Base-by-base conservation (phyloP, 2,888 invertebrate genomes). In the Alviniconcha strummeri region DNA sequence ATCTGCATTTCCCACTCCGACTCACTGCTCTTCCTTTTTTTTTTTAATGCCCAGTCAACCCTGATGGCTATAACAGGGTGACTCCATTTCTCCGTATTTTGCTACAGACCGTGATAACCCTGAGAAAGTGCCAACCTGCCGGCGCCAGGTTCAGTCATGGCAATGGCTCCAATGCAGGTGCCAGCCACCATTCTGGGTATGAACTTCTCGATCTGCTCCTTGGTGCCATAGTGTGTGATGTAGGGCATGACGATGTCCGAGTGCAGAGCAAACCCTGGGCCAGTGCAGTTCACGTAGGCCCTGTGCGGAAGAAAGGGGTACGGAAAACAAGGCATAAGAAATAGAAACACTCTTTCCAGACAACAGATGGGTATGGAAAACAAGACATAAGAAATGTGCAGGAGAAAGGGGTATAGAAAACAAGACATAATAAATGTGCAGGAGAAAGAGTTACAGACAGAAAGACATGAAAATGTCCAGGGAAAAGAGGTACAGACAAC, bases 241-340 rank as follows among this genome's bases (percentile, higher is more conserved):
- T 94, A 94, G 0, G 94, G 94, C 93, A 94, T 94, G 15, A 94
- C 93, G 85, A 94, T 94, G 86, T 94, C 93, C 3, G 94, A 94
- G 86, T 94, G 94, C 7, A 94, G 90, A n/a, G 91, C 87, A 87
- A 93, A 94, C 0, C 94, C 94, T 60, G 93, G 94, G 0, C 94
- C 94, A 7, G 92, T 88, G 86, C 92, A 92, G 88, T 93, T 93
- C 8, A 88, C 90, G 88, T 94, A 94, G 79, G 90, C 88, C 84
- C 94, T 94, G 88, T 36, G 36, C 36, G 36, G 36, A 3, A 36
- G 36, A 36, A 36, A 36, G 3, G 36, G 36, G 36, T 36, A 36
- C 36, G 36, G 36, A 36, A 36, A 36, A 36, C 36, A 36, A 36
- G 36, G 3, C 3, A 36, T 36, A 0, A 36, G 36, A 36, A 36